Conservation (phyloP, 1,140 invertebrate genomes). For the Patella vulgata region DNA sequence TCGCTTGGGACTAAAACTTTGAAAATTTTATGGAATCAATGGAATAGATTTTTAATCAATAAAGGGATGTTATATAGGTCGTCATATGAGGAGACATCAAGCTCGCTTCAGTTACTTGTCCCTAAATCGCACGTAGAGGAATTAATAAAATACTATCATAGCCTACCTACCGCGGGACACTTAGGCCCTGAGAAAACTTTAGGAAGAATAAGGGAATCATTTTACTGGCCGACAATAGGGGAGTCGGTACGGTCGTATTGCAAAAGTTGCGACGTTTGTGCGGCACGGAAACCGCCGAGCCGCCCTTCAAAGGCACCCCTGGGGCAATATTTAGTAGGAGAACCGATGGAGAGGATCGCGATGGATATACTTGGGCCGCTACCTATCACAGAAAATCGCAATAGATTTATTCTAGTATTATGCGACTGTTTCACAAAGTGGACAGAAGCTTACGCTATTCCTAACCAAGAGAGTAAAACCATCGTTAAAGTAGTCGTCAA, state of each 20-base stretch:
- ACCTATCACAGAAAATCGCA: constrained; percentile 16
- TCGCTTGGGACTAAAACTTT: constrained; percentile 5
- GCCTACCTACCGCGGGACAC: constrained; percentile 22
- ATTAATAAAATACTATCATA: constrained; percentile 32
- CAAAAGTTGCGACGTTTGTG: constrained; percentile 21
- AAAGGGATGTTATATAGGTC: constrained; percentile 27
- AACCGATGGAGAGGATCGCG: not conserved
- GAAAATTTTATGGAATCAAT: constrained; percentile 29
- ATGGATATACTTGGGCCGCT: constrained; percentile 24
- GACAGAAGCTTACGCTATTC: constrained; percentile 35
- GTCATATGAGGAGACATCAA: constrained; percentile 12
- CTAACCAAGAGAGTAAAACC: constrained; percentile 38
- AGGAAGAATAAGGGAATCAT: constrained; percentile 17
- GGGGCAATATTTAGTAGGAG: not conserved
- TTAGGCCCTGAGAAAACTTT: constrained; percentile 30
- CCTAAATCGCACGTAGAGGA: constrained; percentile 9
- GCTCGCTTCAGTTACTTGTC: constrained; percentile 12
- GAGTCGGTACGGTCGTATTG: constrained; percentile 10
- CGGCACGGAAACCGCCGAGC: constrained; percentile 11
- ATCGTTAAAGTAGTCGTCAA: constrained; percentile 43
- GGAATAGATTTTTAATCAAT: constrained; percentile 23
- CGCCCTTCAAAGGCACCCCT: constrained; percentile 12
- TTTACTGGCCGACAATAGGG: constrained; percentile 29
- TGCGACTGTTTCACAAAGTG: constrained; percentile 29
- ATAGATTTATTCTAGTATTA: constrained; percentile 40